Base-by-base conservation (phyloP, 2,888 invertebrate species). In the Allophyes oxyacanthae region DNA sequence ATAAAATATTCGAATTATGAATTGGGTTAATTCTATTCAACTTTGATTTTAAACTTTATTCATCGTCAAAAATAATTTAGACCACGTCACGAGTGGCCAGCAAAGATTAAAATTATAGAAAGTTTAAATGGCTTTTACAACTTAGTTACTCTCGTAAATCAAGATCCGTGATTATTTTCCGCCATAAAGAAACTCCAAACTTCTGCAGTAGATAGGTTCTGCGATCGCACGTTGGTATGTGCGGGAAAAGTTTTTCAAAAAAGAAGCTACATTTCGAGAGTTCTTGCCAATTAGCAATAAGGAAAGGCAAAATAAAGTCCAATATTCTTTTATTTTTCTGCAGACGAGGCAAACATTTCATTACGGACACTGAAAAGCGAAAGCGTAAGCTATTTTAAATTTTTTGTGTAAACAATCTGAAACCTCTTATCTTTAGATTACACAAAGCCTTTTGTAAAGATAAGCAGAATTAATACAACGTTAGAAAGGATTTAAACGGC, bases 41-140 rank as follows among this genome's bases (percentile, higher is more conserved):
- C 13, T 38, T 49, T 42, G 34, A 14, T 37, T 41, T 7, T 40
- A 62, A 73, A 77, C 60, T 72, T 75, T 64, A 67, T 66, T 77
- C 73, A 66, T 70, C 28, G 28, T 72, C 72, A 63, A 70, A 74
- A 81, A 76, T 76, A 66, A 75, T 79, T 64, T 77, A 71, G 56
- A 71, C 58, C 53, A 60, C 61, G 64, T 61, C 45, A 70, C 38
- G 56, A 77, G 57, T 73, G 57, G 69, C 67, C 74, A 72, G 66
- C 59, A 51, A 67, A 67, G 63, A 67, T 75, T 69, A 70, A 79
- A 80, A 79, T 80, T 77, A 77, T 66, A 64, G 59, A 77, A 85
- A 85, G 82, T 85, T 85, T 79, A 77, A 84, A 86, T 85, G 64
- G 78, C 80, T 81, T 85, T 83, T 55, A 57, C 65, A 82, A 85